phyloP scores from a whole-genome alignment of 1,140 invertebrate genomes.

The Drosophila serrata region DNA sequence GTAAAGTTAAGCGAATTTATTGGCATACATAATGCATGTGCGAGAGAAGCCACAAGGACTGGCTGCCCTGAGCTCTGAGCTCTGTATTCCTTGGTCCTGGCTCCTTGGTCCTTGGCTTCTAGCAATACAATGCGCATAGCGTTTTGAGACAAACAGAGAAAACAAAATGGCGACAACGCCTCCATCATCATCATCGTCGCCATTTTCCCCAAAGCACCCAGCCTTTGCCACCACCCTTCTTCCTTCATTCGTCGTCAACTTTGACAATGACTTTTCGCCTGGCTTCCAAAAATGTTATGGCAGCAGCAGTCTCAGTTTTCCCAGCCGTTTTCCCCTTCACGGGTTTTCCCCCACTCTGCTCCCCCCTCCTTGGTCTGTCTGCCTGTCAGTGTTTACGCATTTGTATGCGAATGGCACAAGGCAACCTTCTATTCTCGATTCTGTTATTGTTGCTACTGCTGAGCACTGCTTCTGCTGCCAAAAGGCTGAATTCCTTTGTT shows the following conservation, averaged over 20 bases:
- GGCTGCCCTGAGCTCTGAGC: neutral
- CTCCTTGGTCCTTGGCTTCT: slow-evolving; percentile 1
- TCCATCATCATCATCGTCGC: slow-evolving; percentile 55
- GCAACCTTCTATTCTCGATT: slow-evolving; percentile 24
- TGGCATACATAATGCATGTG: slow-evolving; percentile 80
- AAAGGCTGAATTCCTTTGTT: slow-evolving; percentile 23
- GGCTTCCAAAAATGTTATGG: slow-evolving; percentile 72
- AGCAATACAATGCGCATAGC: slow-evolving; percentile 69
- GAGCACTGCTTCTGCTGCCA: slow-evolving; percentile 12
- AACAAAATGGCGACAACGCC: slow-evolving; percentile 75
- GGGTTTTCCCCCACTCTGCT: neutral
- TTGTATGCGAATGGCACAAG: slow-evolving; percentile 34
- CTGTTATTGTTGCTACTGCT: slow-evolving; percentile 15
- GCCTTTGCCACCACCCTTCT: neutral
- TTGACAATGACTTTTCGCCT: slow-evolving; percentile 80
- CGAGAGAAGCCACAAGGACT: slow-evolving; percentile 17
- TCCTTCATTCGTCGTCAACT: slow-evolving; percentile 48
- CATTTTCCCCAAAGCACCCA: slow-evolving; percentile 14
- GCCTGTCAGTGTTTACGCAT: slow-evolving; percentile 54
- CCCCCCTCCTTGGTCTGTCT: slow-evolving; percentile 7
- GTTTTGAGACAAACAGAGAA: slow-evolving; percentile 53
- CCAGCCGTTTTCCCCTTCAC: slow-evolving; percentile 17
- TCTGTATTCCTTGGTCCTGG: neutral
- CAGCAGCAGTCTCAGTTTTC: slow-evolving; percentile 24
- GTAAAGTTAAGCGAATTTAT: slow-evolving; percentile 84